These are phyloP conservation scores for Aplidium turbinatum DNA, from an alignment of 23 tunicate genomes.

Conservation along the genomic window DNA sequence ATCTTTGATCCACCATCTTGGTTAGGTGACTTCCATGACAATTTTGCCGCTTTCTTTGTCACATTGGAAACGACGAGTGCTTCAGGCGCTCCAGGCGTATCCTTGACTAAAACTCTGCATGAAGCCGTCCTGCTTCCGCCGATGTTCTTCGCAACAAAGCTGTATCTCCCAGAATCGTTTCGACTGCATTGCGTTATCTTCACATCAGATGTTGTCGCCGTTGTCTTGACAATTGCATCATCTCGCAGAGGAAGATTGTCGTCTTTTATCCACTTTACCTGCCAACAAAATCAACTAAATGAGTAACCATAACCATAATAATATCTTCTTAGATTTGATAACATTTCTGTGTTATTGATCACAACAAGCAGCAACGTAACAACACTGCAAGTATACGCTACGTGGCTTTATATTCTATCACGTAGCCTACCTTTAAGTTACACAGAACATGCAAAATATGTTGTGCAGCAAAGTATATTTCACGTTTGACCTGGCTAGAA, in stretches of 20 bases:
- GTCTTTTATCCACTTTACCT: conserved; percentile 82
- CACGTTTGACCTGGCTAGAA: not conserved
- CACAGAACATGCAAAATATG: no score
- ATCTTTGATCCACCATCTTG: conserved; percentile 90
- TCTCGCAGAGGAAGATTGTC: conserved; percentile 62
- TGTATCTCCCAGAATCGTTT: conserved; percentile 84
- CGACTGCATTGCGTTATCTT: conserved; percentile 48
- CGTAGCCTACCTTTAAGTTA: no score
- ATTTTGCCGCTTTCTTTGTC: conserved; percentile 68
- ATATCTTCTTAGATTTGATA: not conserved
- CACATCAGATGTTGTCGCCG: conserved; percentile 56
- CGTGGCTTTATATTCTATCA: no score
- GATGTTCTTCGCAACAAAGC: conserved; percentile 59
- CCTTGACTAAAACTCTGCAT: conserved; percentile 82
- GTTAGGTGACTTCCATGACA: conserved; percentile 74
- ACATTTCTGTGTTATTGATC: no score
- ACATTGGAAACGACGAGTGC: conserved; percentile 68
- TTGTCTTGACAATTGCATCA: conserved; percentile 55
- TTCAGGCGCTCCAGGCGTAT: conserved; percentile 84
- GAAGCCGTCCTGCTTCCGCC: conserved; percentile 69
- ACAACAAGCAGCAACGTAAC: no score
- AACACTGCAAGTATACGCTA: no score
- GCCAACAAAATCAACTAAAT: not conserved
- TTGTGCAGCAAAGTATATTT: no score
- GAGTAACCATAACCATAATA: not conserved